Conservation (phyloP, 2,888 invertebrate species). For the Quadriops clusia region DNA sequence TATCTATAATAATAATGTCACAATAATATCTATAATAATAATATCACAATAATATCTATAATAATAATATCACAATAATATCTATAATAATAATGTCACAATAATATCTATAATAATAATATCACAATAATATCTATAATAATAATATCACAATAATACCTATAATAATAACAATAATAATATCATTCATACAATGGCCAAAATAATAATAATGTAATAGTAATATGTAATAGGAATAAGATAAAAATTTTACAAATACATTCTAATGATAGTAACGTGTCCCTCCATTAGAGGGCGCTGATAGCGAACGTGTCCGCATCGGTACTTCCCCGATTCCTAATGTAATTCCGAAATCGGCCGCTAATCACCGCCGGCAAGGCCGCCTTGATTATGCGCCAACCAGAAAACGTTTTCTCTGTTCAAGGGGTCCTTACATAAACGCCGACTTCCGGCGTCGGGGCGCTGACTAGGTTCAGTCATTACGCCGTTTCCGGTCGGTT, state of each 20-base stretch:
- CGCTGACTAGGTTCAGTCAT: slow-evolving; percentile 22
- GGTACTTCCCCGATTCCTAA: slow-evolving; percentile 23
- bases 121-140: too few relatives aligned
- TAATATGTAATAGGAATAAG: slow-evolving; percentile 13
- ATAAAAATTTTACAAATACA: neutral
- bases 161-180: too few relatives aligned
- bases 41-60: too few relatives aligned
- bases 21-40: too few relatives aligned
- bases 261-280: neutral
- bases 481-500: slow-evolving; percentile 21
- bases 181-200: too few relatives aligned
- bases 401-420: slow-evolving; percentile 32
- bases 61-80: too few relatives aligned
- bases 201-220: too few relatives aligned
- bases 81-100: too few relatives aligned
- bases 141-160: too few relatives aligned
- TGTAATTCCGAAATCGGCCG: slow-evolving; percentile 23
- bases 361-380: slow-evolving; percentile 19
- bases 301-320: slow-evolving; percentile 14
- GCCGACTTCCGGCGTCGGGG: slow-evolving; percentile 14
- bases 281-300: too few relatives aligned
- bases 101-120: too few relatives aligned
- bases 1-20: too few relatives aligned
- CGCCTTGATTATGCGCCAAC: slow-evolving; percentile 27
- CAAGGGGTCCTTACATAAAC: slow-evolving; percentile 16